Evolutionary conservation across 1,140 invertebrate genomes (phyloP), one percentile per base, ranked within the genome.

Genomic region (Rhagoletis zephyria): DNA sequence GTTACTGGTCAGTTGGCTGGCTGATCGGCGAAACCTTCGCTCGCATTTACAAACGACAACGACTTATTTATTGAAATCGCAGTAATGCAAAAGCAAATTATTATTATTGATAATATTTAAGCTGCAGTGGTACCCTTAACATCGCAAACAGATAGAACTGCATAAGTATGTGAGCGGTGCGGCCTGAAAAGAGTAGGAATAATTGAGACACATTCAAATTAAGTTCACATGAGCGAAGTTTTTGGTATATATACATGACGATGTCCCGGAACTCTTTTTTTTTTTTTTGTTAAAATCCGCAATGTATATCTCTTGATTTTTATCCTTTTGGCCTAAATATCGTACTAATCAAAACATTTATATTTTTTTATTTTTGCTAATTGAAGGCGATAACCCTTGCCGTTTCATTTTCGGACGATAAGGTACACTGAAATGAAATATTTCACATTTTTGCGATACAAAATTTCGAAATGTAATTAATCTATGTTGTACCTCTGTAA

Each of bases 61-160:
- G 74, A 81, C 74, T 81, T 81, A 81, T 81, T 81, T 81, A 81
- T 81, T 81, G 48, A 81, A 81, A 81, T 81, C 56, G 59, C 74
- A 81, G 74, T 81, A 81, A 81, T 81, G 74, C 74, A 81, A 81
- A 81, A 81, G 74, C 74, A 81, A 81, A 81, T 81, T 81, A 81
- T 81, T 81, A 81, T 81, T 81, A 81, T 81, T 81, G 74, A 81
- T 81, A 81, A 81, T 81, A 81, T 81, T 81, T 81, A 81, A 81
- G 67, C 67, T 74, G 67, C 40, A 3, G 7, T 74, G 67, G 67
- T 0, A 48, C 40, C 67, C 14, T 74, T 74, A 30, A 10, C 67
- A 10, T 3, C 16, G 9, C 16, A n/a, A 63, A 63, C 1, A 14
- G 16, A 56, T 56, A 5, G 51, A 63, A 63, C 59, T 42, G 65